These are phyloP conservation scores for Ichneumon xanthorius DNA, from an alignment of 2,888 invertebrate genomes.

Conservation along the genomic window DNA sequence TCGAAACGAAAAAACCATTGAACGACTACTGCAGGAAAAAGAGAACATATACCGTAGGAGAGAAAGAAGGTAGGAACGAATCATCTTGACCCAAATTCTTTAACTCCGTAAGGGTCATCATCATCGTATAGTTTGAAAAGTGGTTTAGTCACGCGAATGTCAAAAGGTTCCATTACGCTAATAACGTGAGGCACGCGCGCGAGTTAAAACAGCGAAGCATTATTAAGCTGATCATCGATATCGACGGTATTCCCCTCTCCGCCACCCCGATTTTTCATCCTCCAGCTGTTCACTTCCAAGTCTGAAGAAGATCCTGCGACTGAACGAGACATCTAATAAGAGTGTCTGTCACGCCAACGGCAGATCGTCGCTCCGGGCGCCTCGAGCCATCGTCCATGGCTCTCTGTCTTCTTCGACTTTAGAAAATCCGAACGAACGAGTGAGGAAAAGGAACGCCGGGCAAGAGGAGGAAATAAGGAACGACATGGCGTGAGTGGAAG, in stretches of 20 bases:
- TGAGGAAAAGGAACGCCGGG: slow-evolving; percentile 13
- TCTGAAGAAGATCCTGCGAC: slow-evolving; percentile 16
- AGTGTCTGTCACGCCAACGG: slow-evolving; percentile 59
- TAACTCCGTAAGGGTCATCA: slow-evolving; percentile 25
- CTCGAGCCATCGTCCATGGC: not conserved
- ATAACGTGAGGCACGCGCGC: slow-evolving; percentile 46
- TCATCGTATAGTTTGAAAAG: slow-evolving; percentile 47
- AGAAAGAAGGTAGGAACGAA: slow-evolving; percentile 6
- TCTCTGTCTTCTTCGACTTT: slow-evolving; percentile 14
- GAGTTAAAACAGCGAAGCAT: slow-evolving; percentile 24
- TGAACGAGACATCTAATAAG: slow-evolving; percentile 38
- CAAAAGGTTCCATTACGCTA: slow-evolving; percentile 62
- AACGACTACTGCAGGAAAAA: not conserved
- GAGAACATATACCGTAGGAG: not conserved
- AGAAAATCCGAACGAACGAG: slow-evolving; percentile 39
- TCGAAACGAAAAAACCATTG: slow-evolving; percentile 24
- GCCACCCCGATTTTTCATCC: slow-evolving; percentile 5
- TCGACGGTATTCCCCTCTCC: slow-evolving; percentile 7
- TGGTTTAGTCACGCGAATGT: slow-evolving; percentile 66
- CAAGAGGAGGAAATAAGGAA: not conserved
- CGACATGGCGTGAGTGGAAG: slow-evolving; percentile 19
- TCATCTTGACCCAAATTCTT: slow-evolving; percentile 62
- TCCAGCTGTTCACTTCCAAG: slow-evolving; percentile 35
- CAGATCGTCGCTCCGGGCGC: slow-evolving; percentile 40
- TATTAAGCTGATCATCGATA: slow-evolving; percentile 56